Evolutionary conservation across 2,888 invertebrate genomes (phyloP), one percentile per base, ranked within the genome.

Genomic region (Gymnosoma rotundatum): DNA sequence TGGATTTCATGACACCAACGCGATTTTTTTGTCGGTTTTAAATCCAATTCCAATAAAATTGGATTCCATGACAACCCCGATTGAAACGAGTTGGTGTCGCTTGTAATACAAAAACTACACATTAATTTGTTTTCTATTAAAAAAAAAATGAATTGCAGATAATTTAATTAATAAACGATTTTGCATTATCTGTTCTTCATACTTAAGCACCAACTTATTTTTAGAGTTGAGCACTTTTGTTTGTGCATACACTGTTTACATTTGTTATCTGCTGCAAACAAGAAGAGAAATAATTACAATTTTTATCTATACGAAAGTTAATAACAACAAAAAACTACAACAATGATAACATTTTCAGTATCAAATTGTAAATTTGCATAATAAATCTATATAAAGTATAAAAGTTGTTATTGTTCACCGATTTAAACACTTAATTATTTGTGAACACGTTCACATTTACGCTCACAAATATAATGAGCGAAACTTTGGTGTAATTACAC

Each of bases 351-450:
- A 56, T 14, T 42, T 61, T 12, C 25, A 54, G n/a, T 32, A 70
- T 48, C 48, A 70, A 56, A 70, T 21, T 63, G 63, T 64, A 70
- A 80, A 79, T 79, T 79, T 79, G 66, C 73, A 79, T 79, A 73
- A 74, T 74, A 60, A 80, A 80, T 80, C 67, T 54, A 36, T 67
- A 80, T 45, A 50, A 48, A 64, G 69, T 63, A 45, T 1, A 45
- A 63, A 54, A 61, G 18, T 52, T 60, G 73, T 66, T 66, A 48
- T 76, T 83, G 60, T 83, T 70, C 48, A 14, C 70, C 72, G 72
- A 76, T 80, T 83, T 72, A n/a, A 12, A 18, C 48, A 61, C 72
- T 76, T 83, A 70, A 80, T 80, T 76, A 74, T 79, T 83, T 78
- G 58, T 60, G 61, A 75, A 54, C 70, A 79, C 79, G 72, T 72